A percentile compares a stretch with the other conserved stretches of the same genome.
phyloP scores from a whole-genome alignment of 1,140 invertebrate species.

The Venustaconcha ellipsiformis region DNA sequence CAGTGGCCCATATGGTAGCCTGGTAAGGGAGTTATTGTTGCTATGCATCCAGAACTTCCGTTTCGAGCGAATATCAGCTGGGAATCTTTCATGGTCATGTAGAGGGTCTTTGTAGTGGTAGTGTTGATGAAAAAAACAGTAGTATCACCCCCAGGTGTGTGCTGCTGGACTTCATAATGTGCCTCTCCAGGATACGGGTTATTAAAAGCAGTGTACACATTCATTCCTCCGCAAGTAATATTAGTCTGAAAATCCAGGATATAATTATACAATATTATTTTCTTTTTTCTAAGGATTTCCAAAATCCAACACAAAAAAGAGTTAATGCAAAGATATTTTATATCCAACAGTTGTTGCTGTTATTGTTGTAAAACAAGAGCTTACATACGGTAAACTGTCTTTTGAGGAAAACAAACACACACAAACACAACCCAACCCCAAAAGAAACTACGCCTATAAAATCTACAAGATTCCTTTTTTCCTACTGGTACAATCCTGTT shows the following conservation, averaged over 20 bases:
- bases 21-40: constrained; percentile 33
- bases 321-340: no score
- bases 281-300: no score
- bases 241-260: constrained; percentile 19
- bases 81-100: constrained; percentile 38
- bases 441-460: no score
- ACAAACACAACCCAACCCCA: no score
- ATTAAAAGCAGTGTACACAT: constrained; percentile 14
- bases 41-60: constrained; percentile 32
- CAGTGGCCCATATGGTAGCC: constrained; percentile 37
- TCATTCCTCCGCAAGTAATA: constrained; percentile 28
- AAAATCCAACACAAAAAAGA: no score
- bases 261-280: no score
- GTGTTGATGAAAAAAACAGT: constrained; percentile 13
- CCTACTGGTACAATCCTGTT: no score
- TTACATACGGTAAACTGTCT: no score
- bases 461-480: no score
- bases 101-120: constrained; percentile 28
- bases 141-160: background rate
- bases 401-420: no score
- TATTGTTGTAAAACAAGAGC: no score
- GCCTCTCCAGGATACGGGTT: constrained; percentile 27
- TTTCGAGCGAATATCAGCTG: constrained; percentile 2
- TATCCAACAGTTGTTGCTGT: no score
- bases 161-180: constrained; percentile 10